phyloP scores from a whole-genome alignment of 2,113 vertebrate species.

The Pterophyllum scalare region DNA sequence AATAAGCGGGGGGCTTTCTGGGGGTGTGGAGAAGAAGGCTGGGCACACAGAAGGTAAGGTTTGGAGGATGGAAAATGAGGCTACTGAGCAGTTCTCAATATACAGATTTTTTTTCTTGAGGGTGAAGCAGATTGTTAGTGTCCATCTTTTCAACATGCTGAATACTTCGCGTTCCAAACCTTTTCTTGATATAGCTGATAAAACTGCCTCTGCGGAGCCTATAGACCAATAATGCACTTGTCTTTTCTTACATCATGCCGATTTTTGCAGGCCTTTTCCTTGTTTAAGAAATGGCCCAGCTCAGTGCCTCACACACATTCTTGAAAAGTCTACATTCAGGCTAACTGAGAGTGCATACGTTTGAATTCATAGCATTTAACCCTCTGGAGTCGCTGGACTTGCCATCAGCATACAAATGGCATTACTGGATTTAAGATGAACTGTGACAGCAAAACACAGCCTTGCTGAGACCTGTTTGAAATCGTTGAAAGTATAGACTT shows the following conservation, averaged over 20 bases:
- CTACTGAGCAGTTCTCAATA: not conserved
- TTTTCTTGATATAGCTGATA: not conserved
- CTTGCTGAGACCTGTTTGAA: too few species aligned
- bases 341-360: too few species aligned
- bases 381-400: too few species aligned
- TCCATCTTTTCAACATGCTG: not conserved
- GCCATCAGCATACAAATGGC: too few species aligned
- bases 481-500: too few species aligned
- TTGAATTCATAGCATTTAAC: too few species aligned
- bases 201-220: not conserved
- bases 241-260: not conserved
- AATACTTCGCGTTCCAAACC: not conserved
- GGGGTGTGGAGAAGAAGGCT: constrained; percentile 90
- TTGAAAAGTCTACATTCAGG: too few species aligned
- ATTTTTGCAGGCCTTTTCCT: not conserved
- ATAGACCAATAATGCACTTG: too few species aligned
- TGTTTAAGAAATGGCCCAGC: not conserved
- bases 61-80: not conserved
- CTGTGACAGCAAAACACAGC: too few species aligned
- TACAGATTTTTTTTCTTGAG: not conserved
- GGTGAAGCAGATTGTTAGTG: not conserved
- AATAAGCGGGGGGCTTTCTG: constrained; percentile 80
- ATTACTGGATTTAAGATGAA: too few species aligned
- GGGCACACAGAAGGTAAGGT: constrained; percentile 88
- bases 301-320: not conserved